Evolutionary conservation across 2,888 invertebrate genomes (phyloP), one percentile per base, ranked within the genome.

Genomic region (Mythimna impura): DNA sequence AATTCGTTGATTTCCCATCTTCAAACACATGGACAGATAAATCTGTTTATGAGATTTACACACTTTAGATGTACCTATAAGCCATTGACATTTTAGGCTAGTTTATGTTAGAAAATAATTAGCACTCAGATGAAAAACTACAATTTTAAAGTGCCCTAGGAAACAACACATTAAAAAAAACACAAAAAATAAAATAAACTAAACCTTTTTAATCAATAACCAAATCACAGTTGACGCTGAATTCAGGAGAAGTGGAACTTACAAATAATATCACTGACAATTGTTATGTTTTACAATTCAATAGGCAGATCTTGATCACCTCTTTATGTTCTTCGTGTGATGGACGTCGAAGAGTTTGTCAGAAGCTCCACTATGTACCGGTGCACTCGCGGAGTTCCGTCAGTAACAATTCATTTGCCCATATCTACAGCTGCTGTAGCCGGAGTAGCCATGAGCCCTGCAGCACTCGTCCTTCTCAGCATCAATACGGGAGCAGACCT

Each of bases 401-500:
- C 50, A 71, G 57, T 70, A 52, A 60, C 71, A 71, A 0, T 52
- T 0, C 79, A 79, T 72, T 8, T 12, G 10, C 0, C 79, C 34
- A 0, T 0, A 0, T 0, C 1, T 1, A 25, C 75, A 75, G 10
- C 20, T 22, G 25, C 50, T 63, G n/a, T 7, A n/a, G 8, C 62
- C 73, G 50, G 17, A 8, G 52, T 63, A 0, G 0, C 62, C 62
- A 52, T 75, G 79, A 58, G 62, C 57, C 25, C 62, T 79, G 79
- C 75, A 75, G 75, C 75, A 75, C 50, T 79, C 34, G 52, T 79
- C 0, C 62, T 22, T 62, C 34, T 79, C 79, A 36, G 50, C 0
- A 3, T 43, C 12, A 34, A 20, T 63, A n/a, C 73, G 73, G 43
- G 12, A 2, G 43, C 75, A 75, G 62, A 63, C 80, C 62, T 72